These are phyloP conservation scores for Tetropium fuscum DNA, from an alignment of 2,888 invertebrate species.

Conservation along the genomic window DNA sequence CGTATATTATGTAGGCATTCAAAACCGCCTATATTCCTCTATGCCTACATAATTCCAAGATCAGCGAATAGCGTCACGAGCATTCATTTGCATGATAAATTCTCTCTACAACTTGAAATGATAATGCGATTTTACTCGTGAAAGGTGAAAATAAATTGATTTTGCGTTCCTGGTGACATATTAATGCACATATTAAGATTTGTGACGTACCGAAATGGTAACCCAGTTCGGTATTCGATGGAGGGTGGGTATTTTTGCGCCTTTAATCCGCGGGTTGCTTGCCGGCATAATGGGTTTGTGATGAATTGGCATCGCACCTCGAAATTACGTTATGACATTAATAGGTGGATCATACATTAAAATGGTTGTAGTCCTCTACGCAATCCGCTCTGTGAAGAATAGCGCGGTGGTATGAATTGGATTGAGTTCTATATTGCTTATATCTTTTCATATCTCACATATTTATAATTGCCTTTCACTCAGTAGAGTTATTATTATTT, in stretches of 20 bases:
- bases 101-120: slow-evolving; percentile 60
- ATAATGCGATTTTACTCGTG: slow-evolving; percentile 64
- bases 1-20: slow-evolving; percentile 46
- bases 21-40: slow-evolving; percentile 41
- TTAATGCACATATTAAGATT: slow-evolving; percentile 66
- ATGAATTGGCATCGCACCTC: slow-evolving; percentile 62
- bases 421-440: slow-evolving; percentile 44
- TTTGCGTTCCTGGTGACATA: slow-evolving; percentile 66
- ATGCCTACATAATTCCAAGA: slow-evolving; percentile 48
- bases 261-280: slow-evolving; percentile 49
- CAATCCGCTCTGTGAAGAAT: slow-evolving; percentile 16
- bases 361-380: slow-evolving; percentile 35
- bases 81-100: slow-evolving; percentile 66
- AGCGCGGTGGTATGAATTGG: slow-evolving; percentile 19
- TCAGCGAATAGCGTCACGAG: slow-evolving; percentile 55
- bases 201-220: slow-evolving; percentile 54
- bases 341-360: slow-evolving; percentile 57
- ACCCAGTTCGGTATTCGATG: slow-evolving; percentile 51
- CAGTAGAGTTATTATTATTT: no score
- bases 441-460: slow-evolving; percentile 8
- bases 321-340: slow-evolving; percentile 61
- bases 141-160: slow-evolving; percentile 67
- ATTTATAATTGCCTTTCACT: no score
- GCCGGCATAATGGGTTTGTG: slow-evolving; percentile 59
- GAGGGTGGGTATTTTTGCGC: slow-evolving; percentile 47